These are phyloP conservation scores for Stegastes partitus DNA, from an alignment of 2,113 vertebrate genomes.

Conservation along the genomic window DNA sequence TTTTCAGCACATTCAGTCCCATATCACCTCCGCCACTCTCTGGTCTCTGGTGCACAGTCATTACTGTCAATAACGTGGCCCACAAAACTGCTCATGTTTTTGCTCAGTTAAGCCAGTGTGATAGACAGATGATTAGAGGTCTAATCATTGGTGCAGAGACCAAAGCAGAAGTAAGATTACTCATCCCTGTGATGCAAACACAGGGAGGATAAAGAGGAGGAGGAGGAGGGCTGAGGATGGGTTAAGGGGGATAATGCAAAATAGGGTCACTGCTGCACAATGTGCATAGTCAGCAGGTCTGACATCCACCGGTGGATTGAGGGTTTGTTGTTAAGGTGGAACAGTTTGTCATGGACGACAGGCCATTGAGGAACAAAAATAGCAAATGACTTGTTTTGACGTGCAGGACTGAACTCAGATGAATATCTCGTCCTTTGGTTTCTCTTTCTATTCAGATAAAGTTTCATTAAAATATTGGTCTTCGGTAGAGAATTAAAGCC, in stretches of 20 bases:
- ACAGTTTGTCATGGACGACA: slow-evolving; percentile 17
- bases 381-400: background rate
- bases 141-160: slow-evolving; percentile 28
- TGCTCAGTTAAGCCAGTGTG: slow-evolving; percentile 23
- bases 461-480: background rate
- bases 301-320: slow-evolving; percentile 19
- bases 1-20: background rate
- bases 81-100: slow-evolving; percentile 16
- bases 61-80: slow-evolving; percentile 30
- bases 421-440: background rate
- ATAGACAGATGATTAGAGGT: slow-evolving; percentile 36
- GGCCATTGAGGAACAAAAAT: background rate
- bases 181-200: slow-evolving; percentile 23
- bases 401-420: background rate
- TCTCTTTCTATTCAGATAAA: background rate
- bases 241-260: slow-evolving; percentile 41
- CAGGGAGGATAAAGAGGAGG: background rate
- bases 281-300: slow-evolving; percentile 54
- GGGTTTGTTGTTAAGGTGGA: slow-evolving; percentile 2
- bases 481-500: background rate
- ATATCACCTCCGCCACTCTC: background rate
- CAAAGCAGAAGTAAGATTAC: slow-evolving; percentile 16
- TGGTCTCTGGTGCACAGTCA: background rate
- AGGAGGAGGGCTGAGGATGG: background rate
- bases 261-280: slow-evolving; percentile 28